Evolutionary conservation across 1,140 invertebrate genomes (phyloP), one percentile per base, ranked within the genome.

Genomic region (Drosophila miranda): DNA sequence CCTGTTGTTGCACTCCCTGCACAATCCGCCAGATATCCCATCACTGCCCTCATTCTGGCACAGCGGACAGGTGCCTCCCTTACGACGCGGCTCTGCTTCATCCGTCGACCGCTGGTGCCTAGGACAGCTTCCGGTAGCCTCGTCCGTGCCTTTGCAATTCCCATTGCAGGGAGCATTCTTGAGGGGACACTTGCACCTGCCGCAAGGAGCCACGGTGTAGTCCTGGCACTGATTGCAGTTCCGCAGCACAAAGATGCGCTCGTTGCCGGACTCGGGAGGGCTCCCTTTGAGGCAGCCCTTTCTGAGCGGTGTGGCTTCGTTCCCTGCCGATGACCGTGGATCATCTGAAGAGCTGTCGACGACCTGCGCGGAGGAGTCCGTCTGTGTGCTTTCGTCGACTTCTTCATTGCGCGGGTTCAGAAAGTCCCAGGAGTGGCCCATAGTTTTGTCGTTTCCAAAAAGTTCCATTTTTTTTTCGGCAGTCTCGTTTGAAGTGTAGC

Each of bases 381-480:
- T 30, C 30, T 50, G 49, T 6, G 19, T 62, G 1, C 4, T 26
- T n/a, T 14, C 30, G 2, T 11, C 16, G 3, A 11, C n/a, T 4
- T 16, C 46, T 2, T 38, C 38, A 7, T 13, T 46, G n/a, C 26
- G 8, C 7, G 16, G 46, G 50, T 34, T 74, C 51, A 11, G 50
- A 8, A 38, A 61, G 51, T 64, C 67, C 48, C 38, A 45, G 38
- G 46, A 61, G 62, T 86, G 81, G 66, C 54, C 45, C 76, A 78
- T 58, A 78, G 69, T 78, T 87, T 82, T 75, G 49, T 46, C 45
- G 46, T 59, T 53, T 26, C 57, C 56, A 26, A 61, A 78, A 58
- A 14, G 53, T 56, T 48, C 43, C 78, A 86, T 82, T 46, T 41
- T 21, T 1, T 13, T 41, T 58, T 50, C 13, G 16, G 26, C 28